Evolutionary conservation across 2,797 vertebrate genomes (phyloP).

Genomic region (Gymnocypris eckloni): DNA sequence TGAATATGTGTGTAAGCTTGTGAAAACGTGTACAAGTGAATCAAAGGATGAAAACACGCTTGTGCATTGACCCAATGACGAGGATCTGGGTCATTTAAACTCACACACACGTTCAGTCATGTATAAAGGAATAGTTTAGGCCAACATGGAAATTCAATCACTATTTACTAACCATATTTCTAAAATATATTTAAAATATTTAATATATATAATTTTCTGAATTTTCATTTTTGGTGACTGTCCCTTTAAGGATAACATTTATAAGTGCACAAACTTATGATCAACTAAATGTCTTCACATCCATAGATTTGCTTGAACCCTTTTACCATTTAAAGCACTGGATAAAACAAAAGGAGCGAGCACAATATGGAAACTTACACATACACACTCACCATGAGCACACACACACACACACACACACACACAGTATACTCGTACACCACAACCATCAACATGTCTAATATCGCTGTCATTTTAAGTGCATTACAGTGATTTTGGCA

Average conservation of each 20-base stretch:
- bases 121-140: neutral
- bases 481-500: constrained; percentile 63
- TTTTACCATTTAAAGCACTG: constrained; percentile 50
- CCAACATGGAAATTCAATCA: neutral
- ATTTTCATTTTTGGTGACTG: neutral
- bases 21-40: neutral
- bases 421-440: constrained; percentile 23
- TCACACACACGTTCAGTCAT: constrained; percentile 10
- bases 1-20: neutral
- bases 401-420: constrained; percentile 46
- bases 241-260: constrained; percentile 4
- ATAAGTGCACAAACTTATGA: constrained; percentile 19
- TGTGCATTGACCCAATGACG: constrained; percentile 15
- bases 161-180: neutral
- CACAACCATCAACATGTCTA: constrained; percentile 42
- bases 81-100: constrained; percentile 29
- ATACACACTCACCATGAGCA: constrained; percentile 48
- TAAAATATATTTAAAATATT: neutral
- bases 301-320: constrained; percentile 23
- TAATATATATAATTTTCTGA: too few relatives aligned
- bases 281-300: constrained; percentile 31
- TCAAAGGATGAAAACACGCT: constrained; percentile 9
- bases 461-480: constrained; percentile 57
- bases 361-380: constrained; percentile 39
- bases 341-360: constrained; percentile 53